Evolutionary conservation across 2,888 invertebrate species (phyloP), one percentile per base, ranked within the genome.

Genomic region (Pediacus dermestoides): DNA sequence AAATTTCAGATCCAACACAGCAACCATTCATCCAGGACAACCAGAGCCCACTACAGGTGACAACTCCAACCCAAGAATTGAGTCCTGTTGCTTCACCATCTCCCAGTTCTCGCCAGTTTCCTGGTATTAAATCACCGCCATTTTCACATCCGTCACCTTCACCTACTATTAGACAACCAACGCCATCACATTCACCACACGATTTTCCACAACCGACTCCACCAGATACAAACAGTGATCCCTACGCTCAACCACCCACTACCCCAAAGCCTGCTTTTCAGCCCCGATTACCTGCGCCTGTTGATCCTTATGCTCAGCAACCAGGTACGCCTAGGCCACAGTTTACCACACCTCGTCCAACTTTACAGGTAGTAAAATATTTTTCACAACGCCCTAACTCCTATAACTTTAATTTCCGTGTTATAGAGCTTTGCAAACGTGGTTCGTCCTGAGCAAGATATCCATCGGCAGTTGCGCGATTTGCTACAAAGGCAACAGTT

Each of bases 391-490:
- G n/a, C n/a, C n/a, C n/a, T n/a, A n/a, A n/a, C n/a, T n/a, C n/a
- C n/a, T n/a, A n/a, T n/a, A n/a, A n/a, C 6, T 18, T 18, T 6
- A 7, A 18, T 18, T 6, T 18, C n/a, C 21, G n/a, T 37, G 36
- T 46, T 54, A 22, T 52, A 64, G 57, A 48, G 39, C 27, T 59
- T 57, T 33, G 44, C 50, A 4, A 45, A 18, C 2, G 38, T 39
- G 4, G 37, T 38, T 4, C 35, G 55, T 23, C 39, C 64, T 48
- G 73, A 71, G 37, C 75, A 73, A 26, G 77, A 79, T 55, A 74
- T 82, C 59, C 85, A 85, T 58, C 74, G 85, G 2, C 91, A 92
- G 59, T 72, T 91, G 27, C 71, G 90, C 15, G 89, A 90, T 63
- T 68, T 91, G 46, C 72, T 91, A 37, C 88, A 89, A 63, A 73